Evolutionary conservation across 2,888 invertebrate species (phyloP), one percentile per base, ranked within the genome.

Genomic region (Branchipolynoe longqiensis): DNA sequence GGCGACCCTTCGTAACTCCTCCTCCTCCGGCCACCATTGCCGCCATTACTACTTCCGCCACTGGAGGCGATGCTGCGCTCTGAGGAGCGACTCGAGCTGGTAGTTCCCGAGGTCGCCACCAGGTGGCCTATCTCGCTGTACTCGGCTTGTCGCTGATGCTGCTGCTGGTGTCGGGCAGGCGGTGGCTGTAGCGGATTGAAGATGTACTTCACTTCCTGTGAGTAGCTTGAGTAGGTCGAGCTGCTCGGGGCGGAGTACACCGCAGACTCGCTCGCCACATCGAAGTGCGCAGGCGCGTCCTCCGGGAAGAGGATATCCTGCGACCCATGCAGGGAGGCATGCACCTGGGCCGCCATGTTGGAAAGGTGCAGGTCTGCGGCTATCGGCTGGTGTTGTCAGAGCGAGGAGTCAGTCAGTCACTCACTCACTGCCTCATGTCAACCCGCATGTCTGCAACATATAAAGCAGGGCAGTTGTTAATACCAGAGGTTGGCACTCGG

Each of bases 221-320:
- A 56, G 82, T 82, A 82, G n/a, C 33, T 33, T 22, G 82, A 82
- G 58, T 82, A 82, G 8, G 82, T 33, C 22, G 82, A 82, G 58
- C 38, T 58, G n/a, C 82, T 22, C 25, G 82, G 58, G 0, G 56
- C 33, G 0, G 56, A 82, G 58, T 82, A 82, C 12, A 48, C 14
- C 1, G 31, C n/a, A 0, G 56, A 36, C 36, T 54, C 58, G n/a
- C 38, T 58, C 8, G 56, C 54, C 6, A 22, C 48, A 22, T 54
- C 36, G n/a, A 31, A 58, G 58, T 54, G 58, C 0, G 58, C 31
- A n/a, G 82, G 82, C 1, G 78, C 78, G 25, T 78, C 78, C 31
- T 82, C 82, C n/a, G 82, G 82, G 58, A 82, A 82, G n/a, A 82
- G 82, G 82, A 82, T 58, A 28, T 82, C 82, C 38, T 82, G 56